Base-by-base conservation (phyloP, 2,113 vertebrate species). In the Turdus rufiventris region DNA sequence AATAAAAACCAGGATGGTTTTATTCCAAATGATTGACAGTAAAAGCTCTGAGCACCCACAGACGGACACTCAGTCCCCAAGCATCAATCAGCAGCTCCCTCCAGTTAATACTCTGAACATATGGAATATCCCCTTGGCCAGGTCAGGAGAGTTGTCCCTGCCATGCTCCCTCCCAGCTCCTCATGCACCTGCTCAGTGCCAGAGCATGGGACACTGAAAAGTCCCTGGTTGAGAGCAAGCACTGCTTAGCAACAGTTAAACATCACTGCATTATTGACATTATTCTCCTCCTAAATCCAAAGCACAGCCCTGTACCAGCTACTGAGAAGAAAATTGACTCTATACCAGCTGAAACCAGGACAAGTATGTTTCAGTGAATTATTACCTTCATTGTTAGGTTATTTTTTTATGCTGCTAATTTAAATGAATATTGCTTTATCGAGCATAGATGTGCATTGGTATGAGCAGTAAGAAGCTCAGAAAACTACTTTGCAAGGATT, bases 401-500 rank as follows among this genome's bases (percentile, higher is more conserved):
- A 8, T 21, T 54, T 76, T 82, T 76, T 60, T 13, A 33, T 23
- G 9, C 36, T 13, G 84, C n/a, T 73, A 38, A 77, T 73, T 74
- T 57, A 57, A 85, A 88, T 56, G 63, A 40, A 11, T 45, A 19
- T 58, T 71, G 26, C 72, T 81, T 84, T 80, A 93, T 53, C 1
- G 40, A 77, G 54, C 50, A 60, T 24, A n/a, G 65, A 72, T n/a
- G 31, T 58, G 47, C 25, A 13, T n/a, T 4, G 14, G 19, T 79
- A 70, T 87, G 89, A 72, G 33, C 40, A 66, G 72, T 29, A 72
- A 42, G 65, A 89, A 67, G 62, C 56, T 72, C 58, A 85, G 60
- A 85, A 82, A 85, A 43, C 11, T 34, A 33, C 43, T 95, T 42
- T 66, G 77, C 20, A 70, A 94, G 47, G 51, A 33, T 85, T 73